These are phyloP conservation scores for Puntigrus tetrazona DNA, from an alignment of 2,113 vertebrate species.

Conservation along the genomic window DNA sequence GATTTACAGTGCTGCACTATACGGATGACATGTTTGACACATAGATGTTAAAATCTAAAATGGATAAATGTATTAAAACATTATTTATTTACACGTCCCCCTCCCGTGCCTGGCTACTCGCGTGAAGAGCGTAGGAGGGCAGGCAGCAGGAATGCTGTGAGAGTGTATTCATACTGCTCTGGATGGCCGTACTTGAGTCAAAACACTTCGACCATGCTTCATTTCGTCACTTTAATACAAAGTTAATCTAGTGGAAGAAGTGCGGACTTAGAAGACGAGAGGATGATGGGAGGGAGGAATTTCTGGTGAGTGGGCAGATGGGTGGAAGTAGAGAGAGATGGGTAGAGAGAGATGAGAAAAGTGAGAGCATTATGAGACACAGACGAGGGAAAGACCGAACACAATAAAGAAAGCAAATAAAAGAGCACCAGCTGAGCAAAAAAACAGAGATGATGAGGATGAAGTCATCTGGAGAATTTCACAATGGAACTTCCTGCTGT, in stretches of 20 bases:
- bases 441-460: slow-evolving; percentile 45
- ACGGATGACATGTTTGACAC: slow-evolving; percentile 47
- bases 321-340: not conserved
- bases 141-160: slow-evolving; percentile 40
- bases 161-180: slow-evolving; percentile 48
- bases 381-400: slow-evolving; percentile 36
- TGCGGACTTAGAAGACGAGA: slow-evolving; percentile 37
- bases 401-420: slow-evolving; percentile 50
- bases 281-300: slow-evolving; percentile 27
- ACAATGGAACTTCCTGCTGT: slow-evolving; percentile 32
- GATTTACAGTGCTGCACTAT: slow-evolving; percentile 58
- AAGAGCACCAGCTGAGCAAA: slow-evolving; percentile 27
- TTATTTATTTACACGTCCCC: slow-evolving; percentile 58
- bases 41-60: slow-evolving; percentile 54
- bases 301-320: slow-evolving; percentile 21
- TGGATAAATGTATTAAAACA: slow-evolving; percentile 59
- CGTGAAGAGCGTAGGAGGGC: slow-evolving; percentile 22
- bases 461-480: slow-evolving; percentile 44
- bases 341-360: slow-evolving; percentile 6
- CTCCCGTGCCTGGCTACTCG: slow-evolving; percentile 1
- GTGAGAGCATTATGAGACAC: slow-evolving; percentile 36
- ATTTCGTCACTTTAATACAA: slow-evolving; percentile 49
- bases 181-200: slow-evolving; percentile 36
- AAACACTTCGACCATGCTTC: slow-evolving; percentile 49
- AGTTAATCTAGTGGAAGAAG: slow-evolving; percentile 54